These are phyloP conservation scores for Pangasianodon hypophthalmus DNA, from an alignment of 2,113 vertebrate species.

Conservation along the genomic window DNA sequence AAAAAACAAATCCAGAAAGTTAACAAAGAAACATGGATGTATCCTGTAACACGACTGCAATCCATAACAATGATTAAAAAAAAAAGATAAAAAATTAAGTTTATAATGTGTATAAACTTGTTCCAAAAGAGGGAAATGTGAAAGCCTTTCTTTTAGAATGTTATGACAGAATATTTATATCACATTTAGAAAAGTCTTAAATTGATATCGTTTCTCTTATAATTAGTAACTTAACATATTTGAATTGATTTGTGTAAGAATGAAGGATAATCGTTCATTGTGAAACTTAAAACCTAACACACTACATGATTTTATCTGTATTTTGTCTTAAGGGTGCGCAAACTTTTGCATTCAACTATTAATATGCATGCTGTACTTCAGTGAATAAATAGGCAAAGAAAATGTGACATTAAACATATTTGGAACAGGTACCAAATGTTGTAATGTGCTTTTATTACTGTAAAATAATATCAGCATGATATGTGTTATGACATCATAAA, in stretches of 20 bases:
- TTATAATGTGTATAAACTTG: neutral
- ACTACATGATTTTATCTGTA: neutral
- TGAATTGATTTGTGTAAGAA: neutral
- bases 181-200: neutral
- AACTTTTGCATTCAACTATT: neutral
- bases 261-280: neutral
- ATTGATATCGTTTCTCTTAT: neutral
- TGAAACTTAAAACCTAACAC: neutral
- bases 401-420: neutral
- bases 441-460: conserved; percentile 59
- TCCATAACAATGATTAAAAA: neutral
- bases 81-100: neutral
- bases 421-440: neutral
- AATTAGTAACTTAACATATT: neutral
- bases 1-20: neutral
- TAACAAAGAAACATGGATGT: neutral
- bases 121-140: neutral
- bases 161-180: neutral
- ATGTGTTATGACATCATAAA: conserved; percentile 63
- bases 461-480: neutral
- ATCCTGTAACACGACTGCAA: neutral
- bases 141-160: neutral
- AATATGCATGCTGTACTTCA: neutral
- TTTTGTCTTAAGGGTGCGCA: neutral
- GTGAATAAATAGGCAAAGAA: neutral